Base-by-base conservation (phyloP, 2,797 vertebrate genomes). In the Gambusia yucatana region DNA sequence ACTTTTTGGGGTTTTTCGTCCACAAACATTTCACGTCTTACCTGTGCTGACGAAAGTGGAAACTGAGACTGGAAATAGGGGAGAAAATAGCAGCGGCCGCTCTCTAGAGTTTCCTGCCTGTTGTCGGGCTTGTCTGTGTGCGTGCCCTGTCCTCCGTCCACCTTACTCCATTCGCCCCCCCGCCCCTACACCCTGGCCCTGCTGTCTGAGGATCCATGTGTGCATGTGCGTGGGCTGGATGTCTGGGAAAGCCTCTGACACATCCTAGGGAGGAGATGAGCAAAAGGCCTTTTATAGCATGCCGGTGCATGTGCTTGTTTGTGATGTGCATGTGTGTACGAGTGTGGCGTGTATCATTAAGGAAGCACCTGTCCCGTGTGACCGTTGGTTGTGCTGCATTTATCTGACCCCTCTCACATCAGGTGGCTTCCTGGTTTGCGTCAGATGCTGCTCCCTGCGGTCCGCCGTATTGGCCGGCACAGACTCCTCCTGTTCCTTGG, bases 351-450 rank as follows among this genome's bases (percentile, higher is more conserved):
- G 94, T 92, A 82, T 88, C 87, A 84, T 75, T 71, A 96, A 98
- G 98, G 98, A 99, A 98, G 96, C 98, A 99, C 98, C 98, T 99
- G 98, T 96, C 97, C 95, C 91, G 86, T 91, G 97, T 94, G 94
- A 85, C 86, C 93, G 95, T 95, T 91, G 93, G 89, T 93, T 94
- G 90, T 94, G 94, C 93, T 91, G 94, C 96, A 95, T 96, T 97
- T 97, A 96, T 97, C 96, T 96, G 96, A 94, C 95, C 97, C 94
- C 92, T 93, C 96, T 97, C 97, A 96, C 97, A 97, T 98, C 97
- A 98, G 97, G 97, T 99, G 95, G 97, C 96, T 98, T 99, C 98
- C 97, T 97, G 98, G 96, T 98, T 97, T 98, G 96, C 96, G 96
- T 96, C 96, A 97, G 95, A 95, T 72, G 88, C 86, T 61, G 84